Percentiles rank a stretch among this genome's conserved stretches.
These are phyloP conservation scores for Tonatia bakeri DNA, from an alignment of 2,113 vertebrate species.

Conservation along the genomic window DNA sequence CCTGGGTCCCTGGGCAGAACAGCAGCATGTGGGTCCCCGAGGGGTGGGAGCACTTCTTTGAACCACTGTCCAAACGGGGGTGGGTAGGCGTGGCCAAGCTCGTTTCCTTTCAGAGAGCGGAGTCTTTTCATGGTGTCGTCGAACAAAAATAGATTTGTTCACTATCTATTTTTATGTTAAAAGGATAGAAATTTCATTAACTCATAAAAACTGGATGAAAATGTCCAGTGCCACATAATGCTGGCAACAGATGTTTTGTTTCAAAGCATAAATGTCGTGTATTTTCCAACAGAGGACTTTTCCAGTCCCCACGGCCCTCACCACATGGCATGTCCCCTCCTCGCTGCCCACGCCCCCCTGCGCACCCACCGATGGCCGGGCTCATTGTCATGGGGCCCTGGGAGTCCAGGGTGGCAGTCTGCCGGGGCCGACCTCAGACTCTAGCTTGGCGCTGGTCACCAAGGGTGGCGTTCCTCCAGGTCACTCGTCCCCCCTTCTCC, in stretches of 20 bases:
- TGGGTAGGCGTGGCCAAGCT: rapidly evolving
- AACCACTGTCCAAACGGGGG: neutral
- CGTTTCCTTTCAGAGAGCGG: neutral
- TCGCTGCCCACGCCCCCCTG: rapidly evolving
- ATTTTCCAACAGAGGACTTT: neutral
- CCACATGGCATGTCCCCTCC: neutral
- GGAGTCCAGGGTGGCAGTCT: rapidly evolving
- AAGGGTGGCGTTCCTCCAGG: neutral
- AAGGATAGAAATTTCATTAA: conserved; percentile 16
- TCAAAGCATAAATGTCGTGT: neutral
- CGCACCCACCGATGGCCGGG: rapidly evolving
- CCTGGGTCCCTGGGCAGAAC: neutral
- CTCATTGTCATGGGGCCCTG: neutral
- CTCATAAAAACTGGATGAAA: neutral
- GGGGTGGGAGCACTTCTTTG: neutral
- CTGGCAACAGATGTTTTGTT: conserved; percentile 7
- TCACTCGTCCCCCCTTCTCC: neutral
- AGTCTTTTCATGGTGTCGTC: neutral
- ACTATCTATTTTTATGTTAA: neutral
- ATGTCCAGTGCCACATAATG: neutral
- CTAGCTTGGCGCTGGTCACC: neutral
- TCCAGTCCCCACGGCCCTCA: neutral
- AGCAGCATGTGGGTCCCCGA: rapidly evolving
- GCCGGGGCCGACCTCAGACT: neutral
- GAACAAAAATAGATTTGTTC: neutral